These are phyloP conservation scores for Hippocampus mohnikei DNA, from an alignment of 2,113 vertebrate species.

Conservation along the genomic window DNA sequence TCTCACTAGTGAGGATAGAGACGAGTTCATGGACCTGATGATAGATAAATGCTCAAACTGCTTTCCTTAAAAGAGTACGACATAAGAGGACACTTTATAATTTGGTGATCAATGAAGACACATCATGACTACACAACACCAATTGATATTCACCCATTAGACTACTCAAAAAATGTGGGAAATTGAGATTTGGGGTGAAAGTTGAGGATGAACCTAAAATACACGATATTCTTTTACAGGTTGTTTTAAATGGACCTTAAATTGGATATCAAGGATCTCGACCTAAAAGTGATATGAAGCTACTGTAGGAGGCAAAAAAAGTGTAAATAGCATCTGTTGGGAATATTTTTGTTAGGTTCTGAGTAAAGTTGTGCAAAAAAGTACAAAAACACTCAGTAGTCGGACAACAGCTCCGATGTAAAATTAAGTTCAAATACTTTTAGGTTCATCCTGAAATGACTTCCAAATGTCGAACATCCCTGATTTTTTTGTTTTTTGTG, in stretches of 20 bases:
- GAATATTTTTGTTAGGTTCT: no score
- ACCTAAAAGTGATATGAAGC: no score
- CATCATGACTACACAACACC: neutral
- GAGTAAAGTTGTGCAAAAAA: neutral
- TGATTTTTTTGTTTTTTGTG: neutral
- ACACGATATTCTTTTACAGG: no score
- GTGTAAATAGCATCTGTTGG: no score
- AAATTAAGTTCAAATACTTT: neutral
- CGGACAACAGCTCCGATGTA: neutral
- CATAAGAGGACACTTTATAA: neutral
- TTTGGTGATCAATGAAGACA: constrained; percentile 9
- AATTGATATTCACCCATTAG: neutral
- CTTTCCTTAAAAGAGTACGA: neutral
- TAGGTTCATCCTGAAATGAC: neutral
- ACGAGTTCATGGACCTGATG: neutral
- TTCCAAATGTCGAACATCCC: neutral
- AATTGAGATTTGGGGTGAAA: neutral
- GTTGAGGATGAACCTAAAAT: neutral
- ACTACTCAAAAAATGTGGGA: neutral
- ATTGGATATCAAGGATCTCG: no score
- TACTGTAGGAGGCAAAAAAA: no score
- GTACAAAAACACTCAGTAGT: neutral
- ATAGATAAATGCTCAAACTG: neutral
- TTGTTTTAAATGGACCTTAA: no score
- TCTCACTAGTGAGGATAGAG: neutral